phyloP scores from a whole-genome alignment of 2,888 invertebrate genomes.

The Drosophila siamana region DNA sequence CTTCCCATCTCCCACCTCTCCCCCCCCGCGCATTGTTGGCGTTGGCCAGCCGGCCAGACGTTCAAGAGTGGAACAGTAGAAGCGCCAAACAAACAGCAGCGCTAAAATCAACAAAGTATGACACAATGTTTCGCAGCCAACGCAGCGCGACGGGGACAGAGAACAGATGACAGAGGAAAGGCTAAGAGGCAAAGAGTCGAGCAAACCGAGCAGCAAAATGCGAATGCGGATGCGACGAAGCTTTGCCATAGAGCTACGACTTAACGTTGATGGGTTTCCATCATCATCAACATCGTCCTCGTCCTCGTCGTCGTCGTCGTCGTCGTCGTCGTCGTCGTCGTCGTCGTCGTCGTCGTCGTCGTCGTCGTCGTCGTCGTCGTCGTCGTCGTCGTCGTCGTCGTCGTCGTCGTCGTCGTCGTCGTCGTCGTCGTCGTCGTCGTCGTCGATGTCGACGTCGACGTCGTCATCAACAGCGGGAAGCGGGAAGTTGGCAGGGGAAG shows the following conservation, averaged over 20 bases:
- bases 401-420: background rate
- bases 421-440: conserved; percentile 35
- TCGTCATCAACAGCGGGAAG: background rate
- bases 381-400: conserved; percentile 38
- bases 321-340: no score
- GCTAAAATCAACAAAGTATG: conserved; percentile 73
- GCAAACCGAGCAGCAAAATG: conserved; percentile 12
- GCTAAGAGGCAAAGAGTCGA: no score
- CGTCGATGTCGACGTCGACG: background rate
- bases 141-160: background rate
- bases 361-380: background rate
- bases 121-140: conserved; percentile 69
- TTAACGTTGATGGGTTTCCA: conserved; percentile 63
- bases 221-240: conserved; percentile 43
- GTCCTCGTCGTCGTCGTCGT: background rate
- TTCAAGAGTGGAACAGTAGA: conserved; percentile 55
- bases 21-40: no score
- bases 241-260: conserved; percentile 41
- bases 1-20: background rate
- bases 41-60: conserved; percentile 14
- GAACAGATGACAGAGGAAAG: no score
- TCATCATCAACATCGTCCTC: conserved; percentile 32
- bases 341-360: conserved; percentile 38
- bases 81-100: conserved; percentile 67
- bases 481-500: background rate